phyloP scores from a whole-genome alignment of 2,113 vertebrate species.

The Mellivora capensis region DNA sequence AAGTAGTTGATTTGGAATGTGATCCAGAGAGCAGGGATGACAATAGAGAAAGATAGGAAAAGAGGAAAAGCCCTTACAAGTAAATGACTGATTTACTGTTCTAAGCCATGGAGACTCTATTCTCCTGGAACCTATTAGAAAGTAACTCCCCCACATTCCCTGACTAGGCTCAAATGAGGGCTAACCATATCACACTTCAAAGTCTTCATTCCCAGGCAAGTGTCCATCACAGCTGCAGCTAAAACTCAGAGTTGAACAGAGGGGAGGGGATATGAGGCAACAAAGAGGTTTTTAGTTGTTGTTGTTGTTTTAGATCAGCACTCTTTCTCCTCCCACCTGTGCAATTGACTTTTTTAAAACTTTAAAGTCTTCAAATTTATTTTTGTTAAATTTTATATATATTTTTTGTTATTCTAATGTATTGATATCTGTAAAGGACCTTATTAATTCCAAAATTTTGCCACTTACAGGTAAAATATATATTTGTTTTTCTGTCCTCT shows the following conservation, averaged over 20 bases:
- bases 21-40: not conserved
- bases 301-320: too few species aligned
- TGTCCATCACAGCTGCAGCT: too few species aligned
- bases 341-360: not conserved
- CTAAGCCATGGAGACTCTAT: fast-evolving
- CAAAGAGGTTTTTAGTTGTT: too few species aligned
- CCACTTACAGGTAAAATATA: not conserved
- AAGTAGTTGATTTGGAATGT: not conserved
- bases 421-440: not conserved
- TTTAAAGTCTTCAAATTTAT: not conserved
- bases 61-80: not conserved
- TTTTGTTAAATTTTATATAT: not conserved
- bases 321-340: not conserved
- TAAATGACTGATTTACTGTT: too few species aligned
- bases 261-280: not conserved
- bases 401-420: not conserved
- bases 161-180: not conserved
- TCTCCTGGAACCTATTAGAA: not conserved
- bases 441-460: not conserved
- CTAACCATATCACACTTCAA: not conserved
- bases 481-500: not conserved
- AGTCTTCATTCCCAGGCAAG: too few species aligned
- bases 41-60: not conserved
- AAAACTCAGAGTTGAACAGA: not conserved
- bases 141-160: not conserved